Conservation (phyloP, 2,113 vertebrate genomes). For the Engraulis encrasicolus region DNA sequence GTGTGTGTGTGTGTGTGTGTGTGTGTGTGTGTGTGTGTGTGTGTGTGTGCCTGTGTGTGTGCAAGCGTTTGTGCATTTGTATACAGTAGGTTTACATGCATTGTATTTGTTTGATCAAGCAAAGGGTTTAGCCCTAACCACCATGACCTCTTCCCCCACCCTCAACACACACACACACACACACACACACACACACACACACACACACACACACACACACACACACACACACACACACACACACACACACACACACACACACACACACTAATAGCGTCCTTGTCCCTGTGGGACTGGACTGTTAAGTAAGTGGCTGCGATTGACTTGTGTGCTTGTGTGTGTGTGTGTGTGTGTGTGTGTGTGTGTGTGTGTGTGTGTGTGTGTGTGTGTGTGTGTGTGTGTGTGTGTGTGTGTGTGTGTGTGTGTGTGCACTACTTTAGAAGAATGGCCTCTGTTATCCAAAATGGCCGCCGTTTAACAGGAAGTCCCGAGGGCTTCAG, state of each 20-base stretch:
- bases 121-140: no score
- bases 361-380: no score
- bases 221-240: neutral
- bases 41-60: no score
- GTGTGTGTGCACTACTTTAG: conserved; percentile 26
- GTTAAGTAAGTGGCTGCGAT: conserved; percentile 36
- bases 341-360: no score
- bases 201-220: neutral
- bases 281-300: conserved; percentile 17
- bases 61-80: no score
- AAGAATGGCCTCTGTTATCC: conserved; percentile 28
- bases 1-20: neutral
- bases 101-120: no score
- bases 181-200: no score
- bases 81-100: no score
- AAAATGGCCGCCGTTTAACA: conserved; percentile 18
- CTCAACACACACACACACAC: neutral
- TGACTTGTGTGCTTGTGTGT: no score
- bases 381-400: no score
- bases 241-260: conserved; percentile 25
- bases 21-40: neutral
- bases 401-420: no score
- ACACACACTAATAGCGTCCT: neutral
- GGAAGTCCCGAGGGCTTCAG: conserved; percentile 28
- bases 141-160: no score